Percentiles rank a stretch among this genome's conserved stretches.
Conservation (phyloP, 2,113 vertebrate species). For the Rhinogobius similis region DNA sequence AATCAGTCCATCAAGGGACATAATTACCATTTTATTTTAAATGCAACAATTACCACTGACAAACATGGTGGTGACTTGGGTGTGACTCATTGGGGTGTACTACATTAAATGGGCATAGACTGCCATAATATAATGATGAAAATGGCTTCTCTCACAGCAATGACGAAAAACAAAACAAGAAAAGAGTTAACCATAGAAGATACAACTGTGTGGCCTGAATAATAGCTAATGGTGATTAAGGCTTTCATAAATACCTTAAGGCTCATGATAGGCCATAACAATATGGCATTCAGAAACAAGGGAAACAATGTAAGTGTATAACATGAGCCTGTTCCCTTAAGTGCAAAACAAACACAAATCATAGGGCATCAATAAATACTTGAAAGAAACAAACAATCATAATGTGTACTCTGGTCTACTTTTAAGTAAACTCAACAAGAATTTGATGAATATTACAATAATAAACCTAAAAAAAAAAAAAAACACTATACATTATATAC, state of each 20-base stretch:
- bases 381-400: neutral
- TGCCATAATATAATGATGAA: neutral
- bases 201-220: conserved; percentile 20
- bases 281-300: neutral
- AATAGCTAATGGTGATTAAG: conserved; percentile 38
- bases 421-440: neutral
- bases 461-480: neutral
- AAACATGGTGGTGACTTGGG: neutral
- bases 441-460: neutral
- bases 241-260: conserved; percentile 37
- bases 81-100: neutral
- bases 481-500: neutral
- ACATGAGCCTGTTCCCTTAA: neutral
- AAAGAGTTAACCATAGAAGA: neutral
- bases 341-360: conserved; percentile 3
- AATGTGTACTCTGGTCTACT: neutral
- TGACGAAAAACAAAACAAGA: neutral
- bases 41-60: neutral
- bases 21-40: conserved; percentile 6
- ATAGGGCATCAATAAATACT: neutral
- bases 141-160: neutral
- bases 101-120: conserved; percentile 7
- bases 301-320: neutral
- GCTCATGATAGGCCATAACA: conserved; percentile 1
- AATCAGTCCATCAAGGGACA: conserved; percentile 1